These are phyloP conservation scores for Caradrina kadenii DNA, from an alignment of 2,888 invertebrate genomes.

Conservation along the genomic window DNA sequence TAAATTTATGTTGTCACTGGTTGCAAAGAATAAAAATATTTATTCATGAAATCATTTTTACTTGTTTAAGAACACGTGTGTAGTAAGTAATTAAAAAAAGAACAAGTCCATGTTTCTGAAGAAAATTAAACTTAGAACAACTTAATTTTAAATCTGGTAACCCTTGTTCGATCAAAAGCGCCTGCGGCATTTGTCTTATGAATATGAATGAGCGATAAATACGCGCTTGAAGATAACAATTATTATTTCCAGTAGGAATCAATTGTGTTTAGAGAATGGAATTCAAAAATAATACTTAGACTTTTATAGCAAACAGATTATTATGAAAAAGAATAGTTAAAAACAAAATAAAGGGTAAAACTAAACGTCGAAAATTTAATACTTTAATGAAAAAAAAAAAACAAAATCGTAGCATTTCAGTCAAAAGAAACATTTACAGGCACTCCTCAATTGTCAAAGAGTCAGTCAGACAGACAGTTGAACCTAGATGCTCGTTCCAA, in stretches of 20 bases:
- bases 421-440: too few relatives aligned
- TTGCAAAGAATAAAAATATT: too few relatives aligned
- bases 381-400: too few relatives aligned
- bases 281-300: constrained; percentile 21
- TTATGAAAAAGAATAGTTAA: neutral
- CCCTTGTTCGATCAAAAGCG: constrained; percentile 62
- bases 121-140: constrained; percentile 31
- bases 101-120: neutral
- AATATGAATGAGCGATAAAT: constrained; percentile 85
- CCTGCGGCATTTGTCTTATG: constrained; percentile 75
- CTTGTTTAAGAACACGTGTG: too few relatives aligned
- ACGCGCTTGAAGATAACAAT: constrained; percentile 79
- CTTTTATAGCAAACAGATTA: constrained; percentile 9
- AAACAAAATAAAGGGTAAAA: neutral
- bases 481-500: too few relatives aligned
- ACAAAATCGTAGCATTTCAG: too few relatives aligned
- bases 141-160: constrained; percentile 56
- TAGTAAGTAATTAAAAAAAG: neutral
- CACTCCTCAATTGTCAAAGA: too few relatives aligned
- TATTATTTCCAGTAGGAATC: constrained; percentile 73
- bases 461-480: too few relatives aligned
- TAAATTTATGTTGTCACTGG: neutral
- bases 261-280: constrained; percentile 31
- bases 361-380: too few relatives aligned
- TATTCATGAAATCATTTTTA: too few relatives aligned